Conservation (phyloP, 2,797 vertebrate species). For the Crenuchus spilurus region DNA sequence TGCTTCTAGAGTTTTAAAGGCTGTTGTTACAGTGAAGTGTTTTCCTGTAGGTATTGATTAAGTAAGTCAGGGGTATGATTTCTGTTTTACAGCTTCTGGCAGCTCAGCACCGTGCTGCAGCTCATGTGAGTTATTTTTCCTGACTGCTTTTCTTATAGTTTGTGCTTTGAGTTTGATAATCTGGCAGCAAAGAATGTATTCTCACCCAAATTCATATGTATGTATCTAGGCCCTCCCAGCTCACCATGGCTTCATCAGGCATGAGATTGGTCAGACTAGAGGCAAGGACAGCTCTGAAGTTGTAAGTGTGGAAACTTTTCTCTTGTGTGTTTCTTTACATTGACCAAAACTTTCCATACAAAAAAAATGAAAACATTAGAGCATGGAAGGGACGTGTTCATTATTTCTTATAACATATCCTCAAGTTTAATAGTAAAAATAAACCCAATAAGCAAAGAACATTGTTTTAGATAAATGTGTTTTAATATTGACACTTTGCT, state of each 20-base stretch:
- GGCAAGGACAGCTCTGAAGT: conserved; percentile 57
- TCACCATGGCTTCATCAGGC: conserved; percentile 67
- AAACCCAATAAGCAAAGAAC: no score
- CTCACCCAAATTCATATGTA: neutral
- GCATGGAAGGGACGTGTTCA: no score
- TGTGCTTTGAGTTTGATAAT: neutral
- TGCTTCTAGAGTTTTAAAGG: neutral
- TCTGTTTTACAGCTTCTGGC: conserved; percentile 14
- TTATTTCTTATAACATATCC: no score
- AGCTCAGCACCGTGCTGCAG: conserved; percentile 9
- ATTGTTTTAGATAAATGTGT: no score
- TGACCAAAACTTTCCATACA: no score
- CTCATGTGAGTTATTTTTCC: neutral
- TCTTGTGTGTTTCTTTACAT: no score
- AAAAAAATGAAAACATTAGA: no score
- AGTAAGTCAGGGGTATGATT: neutral
- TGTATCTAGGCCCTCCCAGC: conserved; percentile 48
- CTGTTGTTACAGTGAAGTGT: neutral
- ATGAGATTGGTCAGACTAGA: conserved; percentile 55
- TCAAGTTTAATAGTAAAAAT: no score
- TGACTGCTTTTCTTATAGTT: neutral
- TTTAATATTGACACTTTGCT: no score
- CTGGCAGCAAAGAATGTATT: neutral
- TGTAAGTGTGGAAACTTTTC: conserved; percentile 46
- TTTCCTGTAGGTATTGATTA: conserved; percentile 5